phyloP scores from a whole-genome alignment of 2,888 invertebrate genomes.

The Nasonovia ribisnigri region DNA sequence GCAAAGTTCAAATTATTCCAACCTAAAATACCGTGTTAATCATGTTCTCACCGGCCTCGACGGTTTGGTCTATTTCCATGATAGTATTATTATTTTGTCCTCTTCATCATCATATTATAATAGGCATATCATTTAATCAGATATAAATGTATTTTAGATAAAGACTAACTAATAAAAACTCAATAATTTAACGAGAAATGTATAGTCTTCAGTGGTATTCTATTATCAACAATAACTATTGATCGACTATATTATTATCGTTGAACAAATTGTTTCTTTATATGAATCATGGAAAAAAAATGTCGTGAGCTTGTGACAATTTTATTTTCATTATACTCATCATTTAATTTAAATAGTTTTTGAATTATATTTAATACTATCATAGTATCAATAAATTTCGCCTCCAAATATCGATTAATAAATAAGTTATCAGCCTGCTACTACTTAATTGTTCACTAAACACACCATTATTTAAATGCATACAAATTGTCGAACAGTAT shows the following conservation, averaged over 20 bases:
- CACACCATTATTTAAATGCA: neutral
- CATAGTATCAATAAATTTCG: neutral
- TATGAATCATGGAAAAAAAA: neutral
- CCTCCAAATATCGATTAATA: neutral
- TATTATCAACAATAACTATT: neutral
- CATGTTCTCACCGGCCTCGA: neutral
- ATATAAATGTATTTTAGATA: neutral
- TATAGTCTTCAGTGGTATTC: neutral
- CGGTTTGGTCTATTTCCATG: neutral
- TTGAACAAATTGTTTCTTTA: neutral
- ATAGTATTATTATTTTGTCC: neutral
- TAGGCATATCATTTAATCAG: neutral
- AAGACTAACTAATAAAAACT: neutral
- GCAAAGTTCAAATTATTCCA: slow-evolving; percentile 11
- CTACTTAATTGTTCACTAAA: neutral
- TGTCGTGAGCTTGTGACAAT: neutral
- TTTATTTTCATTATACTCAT: neutral
- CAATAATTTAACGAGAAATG: neutral
- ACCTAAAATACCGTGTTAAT: neutral
- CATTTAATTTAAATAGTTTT: neutral
- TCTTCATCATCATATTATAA: neutral
- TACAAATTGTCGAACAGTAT: neutral
- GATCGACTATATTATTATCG: neutral
- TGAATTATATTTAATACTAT: neutral
- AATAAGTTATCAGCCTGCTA: neutral